Evolutionary conservation across 2,797 vertebrate genomes (phyloP), one percentile per base, ranked within the genome.

Genomic region (Siniperca undulata): DNA sequence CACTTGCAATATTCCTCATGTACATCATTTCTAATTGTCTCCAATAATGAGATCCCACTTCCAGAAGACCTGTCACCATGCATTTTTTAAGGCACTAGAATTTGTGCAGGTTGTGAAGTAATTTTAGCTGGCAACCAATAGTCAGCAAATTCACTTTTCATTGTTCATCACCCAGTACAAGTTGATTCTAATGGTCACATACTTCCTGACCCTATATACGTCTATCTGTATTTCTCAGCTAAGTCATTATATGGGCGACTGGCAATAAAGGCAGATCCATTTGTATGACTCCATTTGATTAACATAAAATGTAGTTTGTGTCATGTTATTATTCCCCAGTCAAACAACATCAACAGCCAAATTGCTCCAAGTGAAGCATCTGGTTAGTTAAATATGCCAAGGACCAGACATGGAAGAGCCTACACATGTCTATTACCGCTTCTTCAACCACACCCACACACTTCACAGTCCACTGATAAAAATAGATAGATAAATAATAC

Each of bases 21-120:
- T 91, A 93, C 92, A 91, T 94, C 85, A 95, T 89, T 93, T 92
- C 89, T 94, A 93, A 95, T 95, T 93, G 90, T 91, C 91, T 95
- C 90, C 89, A 88, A 91, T 93, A 93, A 94, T 94, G 93, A 95
- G 92, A 92, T 91, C 86, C 81, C 79, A 60, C 84, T 17, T 82
- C 84, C 76, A 68, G 86, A 86, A 72, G 90, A 86, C 81, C 87
- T 92, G 93, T 95, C 91, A 87, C 83, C 75, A 53, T 75, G 83
- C 83, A 78, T 88, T 91, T 83, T 84, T 89, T 82, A 84, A 89
- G 73, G 46, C 87, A 50, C 67, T 20, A 70, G 70, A 68, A 69
- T 74, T 89, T 52, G 44, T 67, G 75, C 74, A 36, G 75, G 69
- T 80, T 87, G 86, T 86, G 81, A 90, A 90, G 89, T 91, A 81